A percentile compares a stretch with the other conserved stretches of the same genome.
Evolutionary conservation across 92 coral and sea anemone species (phyloP).

Genomic region (Actinostola sp.): DNA sequence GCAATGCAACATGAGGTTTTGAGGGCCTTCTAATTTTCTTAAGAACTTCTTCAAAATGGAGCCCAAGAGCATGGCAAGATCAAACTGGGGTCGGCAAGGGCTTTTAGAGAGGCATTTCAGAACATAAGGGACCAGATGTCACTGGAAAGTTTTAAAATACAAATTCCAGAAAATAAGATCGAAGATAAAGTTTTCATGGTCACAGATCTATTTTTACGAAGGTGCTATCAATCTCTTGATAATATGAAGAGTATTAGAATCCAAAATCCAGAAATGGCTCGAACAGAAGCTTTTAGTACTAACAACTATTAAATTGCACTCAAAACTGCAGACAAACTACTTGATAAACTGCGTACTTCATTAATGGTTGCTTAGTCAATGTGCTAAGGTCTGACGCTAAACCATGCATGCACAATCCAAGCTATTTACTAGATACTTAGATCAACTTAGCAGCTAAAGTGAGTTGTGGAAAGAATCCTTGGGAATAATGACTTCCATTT

Average conservation of each 20-base stretch:
- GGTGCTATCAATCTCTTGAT: no score
- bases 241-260: no score
- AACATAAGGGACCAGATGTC: no score
- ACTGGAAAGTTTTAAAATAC: no score
- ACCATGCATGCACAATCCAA: not conserved
- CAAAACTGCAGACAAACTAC: not conserved
- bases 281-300: not conserved
- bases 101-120: no score
- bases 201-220: no score
- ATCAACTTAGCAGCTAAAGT: not conserved
- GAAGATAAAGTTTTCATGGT: no score
- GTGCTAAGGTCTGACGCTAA: not conserved
- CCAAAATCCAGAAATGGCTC: not conserved
- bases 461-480: no score
- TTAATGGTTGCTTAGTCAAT: not conserved
- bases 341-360: slow-evolving; percentile 11
- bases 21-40: not conserved
- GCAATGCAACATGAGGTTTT: not conserved
- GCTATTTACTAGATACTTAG: not conserved
- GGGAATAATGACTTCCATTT: no score
- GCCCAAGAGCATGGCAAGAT: not conserved
- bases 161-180: no score
- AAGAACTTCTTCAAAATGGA: not conserved
- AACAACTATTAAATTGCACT: slow-evolving; percentile 3
- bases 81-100: not conserved